Evolutionary conservation across 2,113 vertebrate genomes (phyloP).

Genomic region (Poeciliopsis prolifica): DNA sequence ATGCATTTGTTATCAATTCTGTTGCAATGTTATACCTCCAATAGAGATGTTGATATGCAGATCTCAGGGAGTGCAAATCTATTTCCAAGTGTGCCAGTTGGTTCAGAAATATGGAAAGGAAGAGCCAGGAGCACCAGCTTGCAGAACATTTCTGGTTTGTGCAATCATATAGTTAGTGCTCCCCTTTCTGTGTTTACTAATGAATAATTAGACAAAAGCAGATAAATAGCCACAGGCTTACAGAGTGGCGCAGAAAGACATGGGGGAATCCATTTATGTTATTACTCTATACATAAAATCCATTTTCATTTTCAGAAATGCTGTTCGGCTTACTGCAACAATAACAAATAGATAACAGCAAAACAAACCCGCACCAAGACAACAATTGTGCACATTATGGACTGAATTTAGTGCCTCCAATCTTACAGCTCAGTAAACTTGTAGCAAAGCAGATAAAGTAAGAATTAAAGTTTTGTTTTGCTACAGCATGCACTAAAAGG

Average conservation of each 20-base stretch:
- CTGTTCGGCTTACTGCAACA: constrained; percentile 75
- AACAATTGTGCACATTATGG: constrained; percentile 60
- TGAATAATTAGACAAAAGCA: constrained; percentile 82
- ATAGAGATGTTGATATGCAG: neutral
- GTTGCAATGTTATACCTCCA: neutral
- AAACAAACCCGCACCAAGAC: constrained; percentile 69
- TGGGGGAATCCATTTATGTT: constrained; percentile 80
- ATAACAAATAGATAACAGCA: constrained; percentile 78
- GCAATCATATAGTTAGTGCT: constrained; percentile 65
- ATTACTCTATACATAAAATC: constrained; percentile 82
- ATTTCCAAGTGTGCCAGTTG: neutral
- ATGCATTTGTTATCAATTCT: neutral
- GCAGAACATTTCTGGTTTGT: constrained; percentile 20
- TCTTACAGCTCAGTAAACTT: constrained; percentile 43
- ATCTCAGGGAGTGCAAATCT: neutral
- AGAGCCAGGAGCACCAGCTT: constrained; percentile 4
- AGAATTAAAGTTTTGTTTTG: constrained; percentile 29
- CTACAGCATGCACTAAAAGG: constrained; percentile 5
- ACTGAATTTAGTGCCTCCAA: constrained; percentile 45
- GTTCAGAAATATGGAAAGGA: neutral
- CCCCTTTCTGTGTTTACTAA: constrained; percentile 72
- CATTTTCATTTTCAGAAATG: constrained; percentile 78
- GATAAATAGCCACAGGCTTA: constrained; percentile 69
- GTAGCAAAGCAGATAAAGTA: constrained; percentile 24
- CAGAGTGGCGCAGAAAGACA: constrained; percentile 39